Evolutionary conservation across 2,113 vertebrate species (phyloP).

Genomic region (Epinephelus moara): DNA sequence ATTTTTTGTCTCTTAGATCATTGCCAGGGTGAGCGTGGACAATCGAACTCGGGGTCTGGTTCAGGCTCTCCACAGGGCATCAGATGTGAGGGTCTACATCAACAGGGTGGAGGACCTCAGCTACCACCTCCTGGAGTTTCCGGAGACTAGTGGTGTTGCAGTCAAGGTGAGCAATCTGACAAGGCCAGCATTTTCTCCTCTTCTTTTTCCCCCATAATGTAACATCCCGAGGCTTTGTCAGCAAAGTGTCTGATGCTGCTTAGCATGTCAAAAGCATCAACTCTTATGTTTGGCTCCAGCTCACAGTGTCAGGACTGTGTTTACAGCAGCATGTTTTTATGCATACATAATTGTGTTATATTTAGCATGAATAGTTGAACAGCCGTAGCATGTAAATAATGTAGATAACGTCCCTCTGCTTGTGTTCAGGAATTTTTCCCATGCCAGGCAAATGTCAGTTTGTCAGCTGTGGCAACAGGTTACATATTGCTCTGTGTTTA

Average conservation of each 20-base stretch:
- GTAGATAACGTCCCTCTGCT: conserved; percentile 14
- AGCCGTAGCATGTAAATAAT: conserved; percentile 25
- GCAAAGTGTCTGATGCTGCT: neutral
- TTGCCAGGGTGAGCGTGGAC: conserved; percentile 96
- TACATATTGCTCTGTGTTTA: neutral
- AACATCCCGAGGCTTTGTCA: conserved; percentile 2
- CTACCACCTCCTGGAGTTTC: conserved; percentile 96
- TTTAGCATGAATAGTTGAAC: neutral
- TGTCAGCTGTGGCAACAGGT: conserved; percentile 1
- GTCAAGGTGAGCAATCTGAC: conserved; percentile 88
- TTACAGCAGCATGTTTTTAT: conserved; percentile 9
- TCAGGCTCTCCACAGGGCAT: conserved; percentile 90
- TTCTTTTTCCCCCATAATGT: neutral
- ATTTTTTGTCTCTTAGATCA: conserved; percentile 86
- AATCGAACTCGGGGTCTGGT: conserved; percentile 95
- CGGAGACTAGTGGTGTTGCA: conserved; percentile 92
- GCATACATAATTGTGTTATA: conserved; percentile 1
- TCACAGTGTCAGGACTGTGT: neutral
- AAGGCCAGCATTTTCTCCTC: neutral
- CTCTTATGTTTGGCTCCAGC: neutral
- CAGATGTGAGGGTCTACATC: conserved; percentile 91
- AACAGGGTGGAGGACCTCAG: conserved; percentile 95
- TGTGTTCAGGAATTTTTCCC: conserved; percentile 19
- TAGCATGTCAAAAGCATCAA: neutral
- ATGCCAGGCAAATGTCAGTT: conserved; percentile 24